Evolutionary conservation across 1,140 invertebrate species (phyloP).

Genomic region (Uloborus diversus): DNA sequence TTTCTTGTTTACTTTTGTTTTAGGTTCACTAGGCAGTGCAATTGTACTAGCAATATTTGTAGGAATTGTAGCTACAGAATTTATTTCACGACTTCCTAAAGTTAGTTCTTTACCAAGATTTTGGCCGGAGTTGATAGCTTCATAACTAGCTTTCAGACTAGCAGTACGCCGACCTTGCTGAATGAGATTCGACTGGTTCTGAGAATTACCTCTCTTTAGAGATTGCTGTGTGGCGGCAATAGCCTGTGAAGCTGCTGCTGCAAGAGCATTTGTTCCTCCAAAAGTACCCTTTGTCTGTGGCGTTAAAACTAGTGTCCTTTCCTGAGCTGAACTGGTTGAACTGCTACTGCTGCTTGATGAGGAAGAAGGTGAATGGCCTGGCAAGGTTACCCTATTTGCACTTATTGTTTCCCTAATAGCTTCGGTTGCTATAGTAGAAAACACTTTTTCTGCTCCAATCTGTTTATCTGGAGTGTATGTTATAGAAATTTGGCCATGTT

Average conservation of each 20-base stretch:
- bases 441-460: conserved; percentile 70
- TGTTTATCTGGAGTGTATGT: conserved; percentile 60
- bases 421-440: conserved; percentile 68
- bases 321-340: conserved; percentile 61
- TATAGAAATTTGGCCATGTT: conserved; percentile 41
- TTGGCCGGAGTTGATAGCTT: conserved; percentile 73
- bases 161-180: conserved; percentile 92
- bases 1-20: conserved; percentile 51
- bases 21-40: conserved; percentile 24
- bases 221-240: conserved; percentile 93
- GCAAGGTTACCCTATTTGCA: conserved; percentile 13
- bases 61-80: conserved; percentile 41
- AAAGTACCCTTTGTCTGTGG: conserved; percentile 69
- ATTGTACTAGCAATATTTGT: conserved; percentile 41
- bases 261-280: conserved; percentile 85
- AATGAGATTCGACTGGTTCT: conserved; percentile 66
- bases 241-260: conserved; percentile 93
- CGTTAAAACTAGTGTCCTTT: conserved; percentile 49
- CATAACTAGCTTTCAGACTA: conserved; percentile 93
- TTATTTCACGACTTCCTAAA: conserved; percentile 56
- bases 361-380: conserved; percentile 39
- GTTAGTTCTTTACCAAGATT: conserved; percentile 58
- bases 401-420: conserved; percentile 62
- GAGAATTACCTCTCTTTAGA: conserved; percentile 32
- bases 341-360: conserved; percentile 60